Conservation (phyloP, 1,140 invertebrate genomes). For the Cotesia typhae region DNA sequence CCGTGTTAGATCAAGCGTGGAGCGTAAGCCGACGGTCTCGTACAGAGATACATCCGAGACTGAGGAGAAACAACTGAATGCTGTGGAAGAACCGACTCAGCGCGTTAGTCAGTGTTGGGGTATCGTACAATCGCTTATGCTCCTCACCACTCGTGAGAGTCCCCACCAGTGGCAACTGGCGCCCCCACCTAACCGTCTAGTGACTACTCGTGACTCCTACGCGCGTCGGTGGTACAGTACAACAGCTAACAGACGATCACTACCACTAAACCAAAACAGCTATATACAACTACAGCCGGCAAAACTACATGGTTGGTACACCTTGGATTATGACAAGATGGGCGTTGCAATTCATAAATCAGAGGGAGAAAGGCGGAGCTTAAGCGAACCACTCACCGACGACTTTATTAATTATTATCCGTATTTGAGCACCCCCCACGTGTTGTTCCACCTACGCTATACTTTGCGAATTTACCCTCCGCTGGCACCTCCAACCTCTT, state of each 20-base stretch:
- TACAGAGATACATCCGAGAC: constrained; percentile 46
- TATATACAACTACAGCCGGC: neutral
- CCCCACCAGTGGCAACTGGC: constrained; percentile 33
- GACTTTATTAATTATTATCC: constrained; percentile 66
- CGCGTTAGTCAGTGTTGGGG: constrained; percentile 38
- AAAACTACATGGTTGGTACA: constrained; percentile 24
- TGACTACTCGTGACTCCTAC: constrained; percentile 34
- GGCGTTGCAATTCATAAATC: constrained; percentile 66
- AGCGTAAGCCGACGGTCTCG: neutral
- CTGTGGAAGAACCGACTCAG: constrained; percentile 42
- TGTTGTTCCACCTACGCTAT: constrained; percentile 25
- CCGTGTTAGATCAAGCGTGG: neutral
- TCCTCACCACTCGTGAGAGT: constrained; percentile 36
- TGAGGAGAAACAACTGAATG: constrained; percentile 59
- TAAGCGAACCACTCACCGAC: constrained; percentile 60
- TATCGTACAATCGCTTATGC: too few relatives aligned
- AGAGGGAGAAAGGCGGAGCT: constrained; percentile 57
- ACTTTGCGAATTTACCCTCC: constrained; percentile 4
- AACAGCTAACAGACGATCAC: neutral
- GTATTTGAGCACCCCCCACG: constrained; percentile 36
- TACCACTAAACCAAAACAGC: constrained; percentile 12
- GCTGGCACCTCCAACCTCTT: neutral
- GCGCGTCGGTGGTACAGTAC: constrained; percentile 15
- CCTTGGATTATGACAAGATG: constrained; percentile 62
- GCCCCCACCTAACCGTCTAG: neutral